Evolutionary conservation across 2,113 vertebrate genomes (phyloP).

Genomic region (Centropristis striata): DNA sequence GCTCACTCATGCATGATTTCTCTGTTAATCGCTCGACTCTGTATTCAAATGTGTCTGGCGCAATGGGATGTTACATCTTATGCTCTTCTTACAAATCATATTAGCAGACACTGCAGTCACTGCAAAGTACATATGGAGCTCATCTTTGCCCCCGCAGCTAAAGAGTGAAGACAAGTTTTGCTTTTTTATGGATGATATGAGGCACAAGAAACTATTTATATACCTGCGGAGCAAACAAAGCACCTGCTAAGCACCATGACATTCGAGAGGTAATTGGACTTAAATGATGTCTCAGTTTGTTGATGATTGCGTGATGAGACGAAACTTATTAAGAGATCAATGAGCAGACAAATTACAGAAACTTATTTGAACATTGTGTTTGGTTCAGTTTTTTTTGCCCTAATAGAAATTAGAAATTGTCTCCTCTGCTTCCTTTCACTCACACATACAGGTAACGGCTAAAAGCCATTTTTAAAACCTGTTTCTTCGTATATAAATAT

Average conservation of each 20-base stretch:
- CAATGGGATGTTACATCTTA: slow-evolving; percentile 68
- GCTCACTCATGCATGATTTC: slow-evolving; percentile 74
- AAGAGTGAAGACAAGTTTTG: neutral
- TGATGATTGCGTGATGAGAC: slow-evolving; percentile 25
- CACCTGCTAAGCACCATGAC: slow-evolving; percentile 7
- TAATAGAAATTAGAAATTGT: slow-evolving; percentile 1
- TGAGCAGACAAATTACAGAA: slow-evolving; percentile 31
- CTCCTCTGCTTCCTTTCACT: neutral
- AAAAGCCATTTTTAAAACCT: neutral
- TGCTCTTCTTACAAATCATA: slow-evolving; percentile 63
- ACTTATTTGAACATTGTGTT: slow-evolving; percentile 8
- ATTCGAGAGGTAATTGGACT: slow-evolving; percentile 38
- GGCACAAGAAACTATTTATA: slow-evolving; percentile 4
- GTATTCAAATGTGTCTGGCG: slow-evolving; percentile 68
- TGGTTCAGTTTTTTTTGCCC: slow-evolving; percentile 11
- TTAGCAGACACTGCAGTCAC: slow-evolving; percentile 34
- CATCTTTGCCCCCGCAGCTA: neutral
- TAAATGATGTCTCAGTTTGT: slow-evolving; percentile 35
- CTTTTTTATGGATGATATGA: slow-evolving; percentile 12
- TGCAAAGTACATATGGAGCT: neutral
- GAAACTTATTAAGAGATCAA: slow-evolving; percentile 45
- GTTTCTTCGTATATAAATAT: neutral
- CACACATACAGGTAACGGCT: neutral
- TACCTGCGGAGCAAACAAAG: slow-evolving; percentile 22
- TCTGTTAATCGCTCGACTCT: slow-evolving; percentile 61